Evolutionary conservation across 2,113 vertebrate species (phyloP), one percentile per base, ranked within the genome.

Genomic region (Opisthocomus hoazin): DNA sequence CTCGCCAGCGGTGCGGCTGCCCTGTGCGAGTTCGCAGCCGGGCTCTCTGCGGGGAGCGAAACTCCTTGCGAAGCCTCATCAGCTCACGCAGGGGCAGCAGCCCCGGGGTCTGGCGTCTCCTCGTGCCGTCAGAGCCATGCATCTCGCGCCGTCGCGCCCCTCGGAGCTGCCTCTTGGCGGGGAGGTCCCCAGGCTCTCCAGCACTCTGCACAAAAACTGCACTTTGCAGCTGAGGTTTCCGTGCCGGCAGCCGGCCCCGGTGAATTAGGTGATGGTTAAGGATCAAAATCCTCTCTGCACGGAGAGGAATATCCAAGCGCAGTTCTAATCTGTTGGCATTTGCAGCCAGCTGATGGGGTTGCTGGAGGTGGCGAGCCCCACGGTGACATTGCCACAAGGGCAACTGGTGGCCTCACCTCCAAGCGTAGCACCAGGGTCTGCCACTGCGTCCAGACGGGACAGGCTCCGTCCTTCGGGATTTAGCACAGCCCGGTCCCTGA

Each of bases 91-190:
- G 29, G 51, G n/a, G 13, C 39, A 32, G 37, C 2, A 1, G 57
- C 34, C 29, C 50, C 4, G 0, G 9, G 41, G 36, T 30, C 11
- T 45, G 68, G 37, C 9, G 4, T 51, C 87, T n/a, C 21, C 30
- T 46, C 1, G 6, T 75, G 69, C 54, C 61, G 21, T 54, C 48
- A 43, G 70, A 65, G 45, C 51, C 37, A 7, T 36, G 37, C 43
- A 15, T 32, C 63, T 51, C 9, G 0, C 4, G 3, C 63, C 50
- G 46, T 32, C 2, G 6, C 0, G 2, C n/a, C 34, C 18, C 0
- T 22, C 6, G 1, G 26, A 65, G 71, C 39, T 53, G 50, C 57
- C 70, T 45, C 50, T 46, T 45, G 6, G 11, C 76, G 19, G 27
- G 45, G 66, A n/a, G 19, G 29, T 37, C 53, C 63, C 39, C 39